Evolutionary conservation across 2,888 invertebrate species (phyloP).

Genomic region (Drosophila melanosoma): DNA sequence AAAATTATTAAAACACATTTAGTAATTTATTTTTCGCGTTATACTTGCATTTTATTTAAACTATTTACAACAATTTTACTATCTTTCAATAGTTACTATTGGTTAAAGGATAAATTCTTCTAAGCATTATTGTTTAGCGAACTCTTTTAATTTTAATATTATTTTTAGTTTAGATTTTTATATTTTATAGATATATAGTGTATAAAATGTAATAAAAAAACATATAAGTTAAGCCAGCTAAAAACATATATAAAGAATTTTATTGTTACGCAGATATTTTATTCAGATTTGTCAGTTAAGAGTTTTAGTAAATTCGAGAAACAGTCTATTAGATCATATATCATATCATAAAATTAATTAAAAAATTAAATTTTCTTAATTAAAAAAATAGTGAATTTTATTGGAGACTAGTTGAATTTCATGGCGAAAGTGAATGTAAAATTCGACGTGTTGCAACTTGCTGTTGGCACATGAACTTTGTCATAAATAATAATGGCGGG

Average conservation of each 20-base stretch:
- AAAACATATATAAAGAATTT: background rate
- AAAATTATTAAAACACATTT: background rate
- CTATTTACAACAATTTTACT: too few species aligned
- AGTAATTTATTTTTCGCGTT: too few species aligned
- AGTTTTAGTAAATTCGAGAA: background rate
- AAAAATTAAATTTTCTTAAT: background rate
- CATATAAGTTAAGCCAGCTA: background rate
- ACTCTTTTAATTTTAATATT: background rate
- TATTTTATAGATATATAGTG: background rate
- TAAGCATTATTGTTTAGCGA: background rate
- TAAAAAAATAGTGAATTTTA: background rate
- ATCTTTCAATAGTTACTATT: too few species aligned
- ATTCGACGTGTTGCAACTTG: slow-evolving; percentile 1
- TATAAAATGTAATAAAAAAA: background rate
- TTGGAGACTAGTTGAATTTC: background rate
- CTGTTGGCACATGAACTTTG: slow-evolving; percentile 45
- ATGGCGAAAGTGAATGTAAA: background rate
- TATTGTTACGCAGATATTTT: background rate
- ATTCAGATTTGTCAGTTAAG: background rate
- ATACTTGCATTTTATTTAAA: too few species aligned
- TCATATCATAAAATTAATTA: background rate
- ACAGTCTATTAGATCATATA: background rate
- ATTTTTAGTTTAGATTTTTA: background rate
- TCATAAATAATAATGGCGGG: slow-evolving; percentile 69
- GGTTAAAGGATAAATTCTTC: too few species aligned